Evolutionary conservation across 92 coral and sea anemone species (phyloP), one percentile per base, ranked within the genome.

Genomic region (Parazoanthus darwini): DNA sequence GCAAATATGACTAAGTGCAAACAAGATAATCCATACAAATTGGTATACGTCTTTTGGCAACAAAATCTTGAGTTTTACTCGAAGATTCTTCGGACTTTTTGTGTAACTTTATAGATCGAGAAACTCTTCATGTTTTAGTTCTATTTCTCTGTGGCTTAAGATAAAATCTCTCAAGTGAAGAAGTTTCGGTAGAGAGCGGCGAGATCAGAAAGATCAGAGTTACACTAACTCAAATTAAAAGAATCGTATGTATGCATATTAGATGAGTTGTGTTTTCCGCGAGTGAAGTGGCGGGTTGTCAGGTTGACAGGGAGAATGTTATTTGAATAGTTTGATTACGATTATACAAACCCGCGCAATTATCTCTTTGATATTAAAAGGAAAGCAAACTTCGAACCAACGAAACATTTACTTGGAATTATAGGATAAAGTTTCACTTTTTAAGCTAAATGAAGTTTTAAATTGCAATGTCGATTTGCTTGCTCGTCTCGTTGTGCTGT

Each of bases 171-270:
- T 76, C 79, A 4, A 76, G 25, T 38, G 48, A 18, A 39, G 79
- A 36, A 37, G 10, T 76, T 37, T 42, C 13, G 39, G 11, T 18
- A 74, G 79, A 74, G n/a, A 23, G 79, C 79, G 79, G 79, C 29
- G 25, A 39, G n/a, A 39, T 76, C 79, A 39, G 79, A 39, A 76
- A 36, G 79, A 18, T 39, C 79, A 14, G 44, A 33, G 44, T 35
- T 73, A 73, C 43, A 35, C 79, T 18, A 75, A 75, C 79, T 38
- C 25, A 76, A 76, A 76, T 76, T 76, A 76, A 38, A 76, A 4
- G 79, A 74, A 76, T 76, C 54, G 79, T 39, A 39, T 74, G 18
- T 74, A 74, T 76, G 79, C 54, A 76, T 76, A 76, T 38, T 76
- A 36, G 50, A 76, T 39, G 79, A 76, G 79, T 20, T 6, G 43